Base-by-base conservation (phyloP, 1,140 invertebrate genomes). In the Piezodorus guildinii region DNA sequence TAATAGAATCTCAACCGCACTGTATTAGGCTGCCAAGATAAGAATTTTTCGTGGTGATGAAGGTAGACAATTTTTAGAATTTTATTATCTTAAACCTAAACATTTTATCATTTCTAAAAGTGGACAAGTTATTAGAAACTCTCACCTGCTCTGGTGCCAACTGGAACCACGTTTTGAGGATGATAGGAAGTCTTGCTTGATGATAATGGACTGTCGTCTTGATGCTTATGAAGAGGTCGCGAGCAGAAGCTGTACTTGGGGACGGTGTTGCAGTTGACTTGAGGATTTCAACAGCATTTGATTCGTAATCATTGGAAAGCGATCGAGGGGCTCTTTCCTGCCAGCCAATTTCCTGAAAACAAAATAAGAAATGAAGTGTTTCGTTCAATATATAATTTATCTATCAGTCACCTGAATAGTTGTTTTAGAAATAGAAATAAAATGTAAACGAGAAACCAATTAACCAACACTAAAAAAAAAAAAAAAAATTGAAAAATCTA, bases 171-270 rank as follows among this genome's bases (percentile, higher is more conserved):
- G 93, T 96, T 73, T 87, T 85, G 71, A 96, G 81, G 69, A 96
- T 88, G 63, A 91, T 81, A n/a, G 89, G 86, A 66, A 96, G 72
- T 66, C 94, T 80, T 34, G 84, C 83, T 65, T 83, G 76, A 74
- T 96, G 91, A 77, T 92, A 94, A 75, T 85, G 83, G 72, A 85
- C 85, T 34, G 92, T 94, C 58, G 93, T 96, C 79, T 96, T 96
- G 19, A 96, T 90, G 77, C 90, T 93, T 73, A 96, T 88, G 76
- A 94, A 96, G 69, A 96, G 80, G 74, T 94, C 91, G 16, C 49
- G 54, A 44, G 62, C 64, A 56, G 62, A 59, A 45, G 46, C 63
- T 60, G 52, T 51, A 23, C 52, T 63, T 44, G 44, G 64, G 39
- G 52, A 49, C 51, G 19, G 68, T 39, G 64, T 65, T 39, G 64